Evolutionary conservation across 2,888 invertebrate genomes (phyloP), one percentile per base, ranked within the genome.

Genomic region (Drosophila tanythrix): DNA sequence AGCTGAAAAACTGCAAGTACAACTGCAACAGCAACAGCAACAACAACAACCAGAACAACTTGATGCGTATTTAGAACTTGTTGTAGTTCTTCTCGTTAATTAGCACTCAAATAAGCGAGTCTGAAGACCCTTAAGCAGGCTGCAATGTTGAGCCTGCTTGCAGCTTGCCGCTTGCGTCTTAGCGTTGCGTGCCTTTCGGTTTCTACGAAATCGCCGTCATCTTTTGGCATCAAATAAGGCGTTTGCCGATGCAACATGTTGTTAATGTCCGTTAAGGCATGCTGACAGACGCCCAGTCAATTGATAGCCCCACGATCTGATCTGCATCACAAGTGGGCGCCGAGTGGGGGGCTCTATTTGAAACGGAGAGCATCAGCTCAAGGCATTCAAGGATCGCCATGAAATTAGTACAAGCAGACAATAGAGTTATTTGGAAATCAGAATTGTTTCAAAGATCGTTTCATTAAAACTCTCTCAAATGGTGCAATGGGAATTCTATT

Each of bases 21-120:
- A 76, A 73, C 61, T 61, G 60, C 69, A 58, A 48, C 57, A 75
- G 18, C 56, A 56, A 18, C 36, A 36, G 8, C 31, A 40, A 48
- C 63, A 70, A 18, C 43, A 75, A 40, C 50, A 57, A 36, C 43
- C 36, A 27, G 59, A 60, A 46, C 55, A 61, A 65, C 61, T 56
- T 43, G 56, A 65, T 79, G 70, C 76, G 70, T 65, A 63, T 65
- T 70, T 68, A 76, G 80, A 84, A 80, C 83, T 87, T 53, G 82
- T 83, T 80, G 87, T 70, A 76, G 71, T 76, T 85, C 85, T 78
- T 83, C 85, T 75, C 85, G 80, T 87, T 86, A 86, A 86, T 86
- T 86, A 86, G 87, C 85, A 78, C 83, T 85, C 64, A 83, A 87
- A 83, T 79, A 73, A 74, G 82, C 74, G 80, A 71, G 75, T 68